phyloP scores from a whole-genome alignment of 2,888 invertebrate genomes.

The Drosophila stalkeri region DNA sequence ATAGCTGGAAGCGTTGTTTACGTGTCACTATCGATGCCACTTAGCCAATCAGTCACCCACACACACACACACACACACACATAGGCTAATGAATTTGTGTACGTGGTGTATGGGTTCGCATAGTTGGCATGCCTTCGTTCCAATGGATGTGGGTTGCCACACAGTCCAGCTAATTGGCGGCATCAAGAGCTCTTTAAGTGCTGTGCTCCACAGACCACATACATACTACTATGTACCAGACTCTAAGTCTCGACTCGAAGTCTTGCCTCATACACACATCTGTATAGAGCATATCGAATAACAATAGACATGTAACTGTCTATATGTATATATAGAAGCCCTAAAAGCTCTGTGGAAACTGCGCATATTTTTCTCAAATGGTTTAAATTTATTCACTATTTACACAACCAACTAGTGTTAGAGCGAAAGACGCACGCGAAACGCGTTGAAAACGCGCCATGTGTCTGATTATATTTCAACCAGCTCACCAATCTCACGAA shows the following conservation, averaged over 20 bases:
- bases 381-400: conserved; percentile 33
- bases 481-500: conserved; percentile 26
- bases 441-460: conserved; percentile 54
- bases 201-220: conserved; percentile 7
- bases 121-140: conserved; percentile 33
- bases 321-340: conserved; percentile 59
- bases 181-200: conserved; percentile 50
- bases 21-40: conserved; percentile 26
- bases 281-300: conserved; percentile 37
- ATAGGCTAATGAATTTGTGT: neutral
- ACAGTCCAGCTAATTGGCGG: conserved; percentile 49
- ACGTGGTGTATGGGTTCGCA: conserved; percentile 15
- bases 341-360: conserved; percentile 48
- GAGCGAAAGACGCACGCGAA: conserved; percentile 43
- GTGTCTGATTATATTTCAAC: conserved; percentile 37
- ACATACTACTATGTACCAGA: conserved; percentile 13
- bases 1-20: conserved; percentile 9
- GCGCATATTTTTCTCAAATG: conserved; percentile 32
- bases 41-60: conserved; percentile 35
- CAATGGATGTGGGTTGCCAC: conserved; percentile 43
- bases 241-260: conserved; percentile 25
- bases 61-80: conserved; percentile 25
- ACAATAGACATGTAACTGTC: conserved; percentile 34
- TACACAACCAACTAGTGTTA: conserved; percentile 23
- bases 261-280: conserved; percentile 36